A percentile compares a stretch with the other conserved stretches of the same genome.
These are phyloP conservation scores for Rhagonycha fulva DNA, from an alignment of 2,888 invertebrate genomes.

Conservation along the genomic window DNA sequence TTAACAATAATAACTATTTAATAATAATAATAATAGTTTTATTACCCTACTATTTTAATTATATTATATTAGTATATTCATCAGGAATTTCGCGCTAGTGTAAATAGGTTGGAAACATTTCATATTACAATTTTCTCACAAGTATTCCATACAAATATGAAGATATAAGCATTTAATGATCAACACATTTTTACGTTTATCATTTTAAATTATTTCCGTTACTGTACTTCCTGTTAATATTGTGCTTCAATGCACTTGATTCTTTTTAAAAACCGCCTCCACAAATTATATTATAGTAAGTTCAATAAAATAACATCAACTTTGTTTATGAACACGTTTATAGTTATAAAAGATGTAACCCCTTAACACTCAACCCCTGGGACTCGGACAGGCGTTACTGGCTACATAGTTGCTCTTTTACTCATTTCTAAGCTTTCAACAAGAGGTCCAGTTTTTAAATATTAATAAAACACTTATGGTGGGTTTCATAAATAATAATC, in stretches of 20 bases:
- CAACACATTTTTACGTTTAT: background rate
- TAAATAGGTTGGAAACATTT: background rate
- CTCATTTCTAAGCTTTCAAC: too few species aligned
- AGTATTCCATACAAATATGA: background rate
- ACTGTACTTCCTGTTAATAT: background rate
- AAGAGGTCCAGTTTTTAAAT: too few species aligned
- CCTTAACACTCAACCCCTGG: too few species aligned
- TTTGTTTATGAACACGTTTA: background rate
- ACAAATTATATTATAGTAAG: too few species aligned
- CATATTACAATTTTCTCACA: background rate
- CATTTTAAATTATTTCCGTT: background rate
- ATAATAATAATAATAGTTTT: too few species aligned
- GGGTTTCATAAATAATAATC: too few species aligned
- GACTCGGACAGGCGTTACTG: too few species aligned
- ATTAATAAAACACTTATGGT: too few species aligned
- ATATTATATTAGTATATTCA: background rate
- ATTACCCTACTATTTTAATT: background rate
- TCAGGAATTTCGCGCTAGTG: background rate
- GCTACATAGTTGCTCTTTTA: too few species aligned
- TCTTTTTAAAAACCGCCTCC: background rate
- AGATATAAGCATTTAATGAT: background rate
- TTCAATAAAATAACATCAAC: too few species aligned
- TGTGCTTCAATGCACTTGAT: background rate
- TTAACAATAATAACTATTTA: background rate
- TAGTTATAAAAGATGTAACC: background rate